Evolutionary conservation across 2,113 vertebrate genomes (phyloP), one percentile per base, ranked within the genome.

Genomic region (Vulpes vulpes): DNA sequence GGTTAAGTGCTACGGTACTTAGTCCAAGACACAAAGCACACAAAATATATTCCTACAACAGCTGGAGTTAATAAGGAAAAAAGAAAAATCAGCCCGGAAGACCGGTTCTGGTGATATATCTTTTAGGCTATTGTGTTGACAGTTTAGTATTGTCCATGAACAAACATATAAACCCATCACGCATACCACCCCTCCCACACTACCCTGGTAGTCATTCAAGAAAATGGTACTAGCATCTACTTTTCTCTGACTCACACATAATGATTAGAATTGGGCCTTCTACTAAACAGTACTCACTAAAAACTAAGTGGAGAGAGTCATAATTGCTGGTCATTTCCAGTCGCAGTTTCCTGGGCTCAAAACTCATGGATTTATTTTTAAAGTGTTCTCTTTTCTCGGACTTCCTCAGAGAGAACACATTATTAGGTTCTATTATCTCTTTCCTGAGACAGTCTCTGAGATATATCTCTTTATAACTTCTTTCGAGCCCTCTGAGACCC

Each of bases 401-500:
- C 51, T 96, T 11, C 15, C 53, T 65, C 20, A 82, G 5, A 67
- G 17, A 82, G 60, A 95, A 69, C 15, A 1, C 43, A 89, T 67
- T 90, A 76, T 90, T 94, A 89, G n/a, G 6, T 86, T 93, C 65
- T 73, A 38, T 57, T 92, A 53, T 80, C 35, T 78, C 97, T 79
- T 86, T 88, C 30, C 69, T 92, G 23, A 53, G 19, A 53, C 49
- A 74, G 12, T 86, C 27, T 76, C 59, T 88, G 62, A 79, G 51
- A 67, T 74, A 22, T 5, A 55, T 35, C 20, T 78, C 17, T 81
- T 94, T 95, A 14, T 80, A 69, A 32, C 65, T 84, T 92, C 30
- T 91, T 92, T 71, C 53, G n/a, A 91, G 59, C 0, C 23, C 23
- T 89, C 81, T 94, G 43, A 60, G 35, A 35, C 5, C 32, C 4